Base-by-base conservation (phyloP, 2,888 invertebrate species). In the Kryphioiulus occultus region DNA sequence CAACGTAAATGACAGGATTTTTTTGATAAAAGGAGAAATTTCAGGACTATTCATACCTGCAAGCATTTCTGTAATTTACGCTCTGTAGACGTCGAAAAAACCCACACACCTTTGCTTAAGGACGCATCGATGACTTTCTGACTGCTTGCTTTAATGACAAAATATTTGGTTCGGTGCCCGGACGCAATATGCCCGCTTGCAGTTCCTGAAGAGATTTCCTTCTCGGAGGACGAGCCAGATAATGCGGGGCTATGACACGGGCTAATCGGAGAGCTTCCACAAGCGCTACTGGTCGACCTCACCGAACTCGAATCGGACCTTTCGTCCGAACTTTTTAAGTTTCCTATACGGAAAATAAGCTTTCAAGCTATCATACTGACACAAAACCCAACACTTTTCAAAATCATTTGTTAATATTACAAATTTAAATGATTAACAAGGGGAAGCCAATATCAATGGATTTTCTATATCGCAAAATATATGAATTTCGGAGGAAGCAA, bases 101-200 rank as follows among this genome's bases (percentile, higher is more conserved):
- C 93, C 93, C 94, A 95, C 10, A 92, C 92, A 59, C 93, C 93
- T 15, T 93, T 93, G 86, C 91, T 92, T 89, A 94, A 93, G 9
- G 94, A 94, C 26, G 93, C 91, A 88, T 95, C 94, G 59, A 95
- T 92, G 84, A 92, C 92, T 88, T 93, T 93, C 88, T 93, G 91
- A 88, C 93, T 94, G 59, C 93, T 93, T 22, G 94, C 94, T 90
- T 94, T 94, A 90, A 94, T 94, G 86, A 95, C 92, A 90, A 95
- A 94, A 91, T 94, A 95, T 35, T 90, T 87, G 17, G 88, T 44
- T 17, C 39, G 35, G n/a, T 78, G 86, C 9, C 19, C 26, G 12
- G 78, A 78, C 15, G 78, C 30, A 9, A 32, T 42, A 26, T 44
- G 83, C 19, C 39, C 32, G 10, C 32, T 9, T 19, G 83, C 15